Conservation (phyloP, 1,140 invertebrate genomes). For the Bicyclus anynana region DNA sequence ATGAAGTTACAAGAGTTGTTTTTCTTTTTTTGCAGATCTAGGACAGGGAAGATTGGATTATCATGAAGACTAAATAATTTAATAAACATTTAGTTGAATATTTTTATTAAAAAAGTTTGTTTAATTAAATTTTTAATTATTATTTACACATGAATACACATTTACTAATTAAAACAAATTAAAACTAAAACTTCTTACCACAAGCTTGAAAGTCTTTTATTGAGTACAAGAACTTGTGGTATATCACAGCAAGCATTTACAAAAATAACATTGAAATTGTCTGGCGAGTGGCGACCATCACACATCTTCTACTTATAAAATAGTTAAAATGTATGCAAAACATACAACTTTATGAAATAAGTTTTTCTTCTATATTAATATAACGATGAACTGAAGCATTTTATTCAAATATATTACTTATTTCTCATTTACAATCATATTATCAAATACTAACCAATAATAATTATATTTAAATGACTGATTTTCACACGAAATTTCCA, state of each 20-base stretch:
- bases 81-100: neutral
- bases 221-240: conserved; percentile 23
- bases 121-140: conserved; percentile 32
- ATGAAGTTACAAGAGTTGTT: neutral
- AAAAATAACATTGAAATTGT: conserved; percentile 29
- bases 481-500: neutral
- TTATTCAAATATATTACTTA: neutral
- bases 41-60: neutral
- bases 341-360: neutral
- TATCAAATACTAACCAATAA: neutral
- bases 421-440: neutral
- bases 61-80: neutral
- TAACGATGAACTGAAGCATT: neutral
- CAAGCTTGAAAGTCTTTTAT: conserved; percentile 22
- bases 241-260: conserved; percentile 44
- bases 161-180: conserved; percentile 32
- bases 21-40: neutral
- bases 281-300: neutral
- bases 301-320: neutral
- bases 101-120: conserved; percentile 14
- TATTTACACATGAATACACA: conserved; percentile 35
- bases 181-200: conserved; percentile 36
- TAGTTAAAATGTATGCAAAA: neutral
- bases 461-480: neutral
- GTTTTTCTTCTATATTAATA: neutral